Evolutionary conservation across 1,140 invertebrate genomes (phyloP).

Genomic region (Pseudomyrmex dendroicus): DNA sequence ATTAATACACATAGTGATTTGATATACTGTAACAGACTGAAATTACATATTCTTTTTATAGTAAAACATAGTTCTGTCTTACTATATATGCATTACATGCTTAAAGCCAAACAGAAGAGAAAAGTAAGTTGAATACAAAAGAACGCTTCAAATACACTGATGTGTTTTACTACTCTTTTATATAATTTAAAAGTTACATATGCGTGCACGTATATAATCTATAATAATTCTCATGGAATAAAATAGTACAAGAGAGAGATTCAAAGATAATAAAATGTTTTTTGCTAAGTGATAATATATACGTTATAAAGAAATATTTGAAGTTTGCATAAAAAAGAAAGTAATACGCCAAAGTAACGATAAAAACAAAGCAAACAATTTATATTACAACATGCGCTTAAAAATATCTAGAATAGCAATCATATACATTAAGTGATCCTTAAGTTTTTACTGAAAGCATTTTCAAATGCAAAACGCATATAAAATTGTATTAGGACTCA

Average conservation of each 20-base stretch:
- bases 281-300: not conserved
- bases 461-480: constrained; percentile 65
- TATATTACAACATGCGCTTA: constrained; percentile 30
- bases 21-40: not conserved
- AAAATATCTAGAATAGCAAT: not conserved
- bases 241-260: not conserved
- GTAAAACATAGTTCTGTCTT: constrained; percentile 27
- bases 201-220: not conserved
- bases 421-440: constrained; percentile 20
- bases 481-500: constrained; percentile 73
- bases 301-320: not conserved
- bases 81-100: constrained; percentile 33
- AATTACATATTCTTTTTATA: constrained; percentile 31
- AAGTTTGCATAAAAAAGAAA: constrained; percentile 5
- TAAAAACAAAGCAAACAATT: constrained; percentile 25
- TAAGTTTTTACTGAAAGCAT: constrained; percentile 38
- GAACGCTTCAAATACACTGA: constrained; percentile 3
- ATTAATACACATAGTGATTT: not conserved
- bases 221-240: constrained; percentile 4
- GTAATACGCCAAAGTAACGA: constrained; percentile 12
- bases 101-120: constrained; percentile 27
- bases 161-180: not conserved
- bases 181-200: not conserved
- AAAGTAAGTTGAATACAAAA: constrained; percentile 10
- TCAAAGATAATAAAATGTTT: not conserved